Base-by-base conservation (phyloP, 2,888 invertebrate species). In the Lasioglossum leucozonium region DNA sequence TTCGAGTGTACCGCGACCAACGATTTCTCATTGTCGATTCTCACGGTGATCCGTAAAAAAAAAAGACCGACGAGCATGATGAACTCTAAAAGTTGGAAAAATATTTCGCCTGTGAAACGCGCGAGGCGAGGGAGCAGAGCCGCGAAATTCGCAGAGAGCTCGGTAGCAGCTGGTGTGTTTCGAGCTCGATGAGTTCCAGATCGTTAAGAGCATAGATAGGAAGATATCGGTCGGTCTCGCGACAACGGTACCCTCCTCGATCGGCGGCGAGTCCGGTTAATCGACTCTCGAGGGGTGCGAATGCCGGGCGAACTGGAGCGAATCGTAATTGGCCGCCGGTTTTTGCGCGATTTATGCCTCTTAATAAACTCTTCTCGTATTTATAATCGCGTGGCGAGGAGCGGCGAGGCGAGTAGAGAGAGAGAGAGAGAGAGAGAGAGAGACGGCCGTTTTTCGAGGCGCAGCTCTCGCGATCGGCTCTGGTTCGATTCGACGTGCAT, bases 291-390 rank as follows among this genome's bases (percentile, higher is more conserved):
- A 44, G 76, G 80, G 89, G 69, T 80, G 80, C 55, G 67, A 87
- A 84, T 77, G 78, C 77, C 42, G 65, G 22, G 79, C 51, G 89
- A 89, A 89, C 84, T 89, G 79, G 89, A 89, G 89, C 89, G 89
- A 73, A 72, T 88, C 89, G 84, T 76, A 82, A 86, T 87, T 77
- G 75, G 65, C 42, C 62, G 81, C 22, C 51, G 85, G 51, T 85
- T 85, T 82, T 79, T 79, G 77, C 82, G 40, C 44, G 44, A 87
- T 85, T 85, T 74, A 80, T 77, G 77, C 74, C 77, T 72, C 65
- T 72, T 82, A 79, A 86, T 85, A 85, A 82, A 82, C 74, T 71
- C 55, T 80, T 72, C 65, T 30, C 22, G 47, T 67, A 74, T 79
- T 74, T 76, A 77, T 44, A 71, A 77, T 72, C 74, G 30, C 16